Evolutionary conservation across 2,888 invertebrate species (phyloP), one percentile per base, ranked within the genome.

Genomic region (Ophion ventricosus): DNA sequence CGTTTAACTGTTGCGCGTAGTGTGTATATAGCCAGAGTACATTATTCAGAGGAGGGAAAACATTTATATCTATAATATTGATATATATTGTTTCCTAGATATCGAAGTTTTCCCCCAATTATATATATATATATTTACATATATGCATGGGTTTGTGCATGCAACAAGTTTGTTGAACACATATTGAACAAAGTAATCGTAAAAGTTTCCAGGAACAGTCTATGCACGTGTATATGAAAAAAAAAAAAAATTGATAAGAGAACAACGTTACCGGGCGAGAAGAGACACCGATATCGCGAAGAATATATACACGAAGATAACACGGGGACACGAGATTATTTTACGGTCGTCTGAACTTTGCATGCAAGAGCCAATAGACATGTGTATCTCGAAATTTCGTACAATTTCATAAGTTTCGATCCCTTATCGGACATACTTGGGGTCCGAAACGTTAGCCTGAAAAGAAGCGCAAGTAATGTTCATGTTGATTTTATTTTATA

Each of bases 361-460:
- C 56, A 57, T 76, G 49, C 2, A 49, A 49, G 66, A 76, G 66
- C 29, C 75, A 64, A 75, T 75, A 29, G 57, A 72, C 61, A 25
- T 10, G 66, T 35, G 40, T 35, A 72, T 35, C 23, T 23, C 29
- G 25, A 0, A 57, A 23, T 40, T 20, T 57, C 29, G 35, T n/a
- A 10, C 1, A n/a, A 73, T n/a, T 29, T 25, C 35, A 10, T 0
- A 25, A 72, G 25, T 59, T 35, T 56, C 29, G 11, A 23, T 57
- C 20, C 23, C 40, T n/a, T 25, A 7, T 43, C 43, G 29, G 7
- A 1, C 17, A 54, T 49, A 17, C 17, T 17, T 17, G 17, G 14
- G 17, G 4, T 11, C 23, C 0, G 17, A 67, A 17, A 5, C 23
- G 1, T 25, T 14, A 17, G 14, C 25, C 20, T 43, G n/a, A 3